Conservation (phyloP, 2,888 invertebrate species). For the Orthosia incerta region DNA sequence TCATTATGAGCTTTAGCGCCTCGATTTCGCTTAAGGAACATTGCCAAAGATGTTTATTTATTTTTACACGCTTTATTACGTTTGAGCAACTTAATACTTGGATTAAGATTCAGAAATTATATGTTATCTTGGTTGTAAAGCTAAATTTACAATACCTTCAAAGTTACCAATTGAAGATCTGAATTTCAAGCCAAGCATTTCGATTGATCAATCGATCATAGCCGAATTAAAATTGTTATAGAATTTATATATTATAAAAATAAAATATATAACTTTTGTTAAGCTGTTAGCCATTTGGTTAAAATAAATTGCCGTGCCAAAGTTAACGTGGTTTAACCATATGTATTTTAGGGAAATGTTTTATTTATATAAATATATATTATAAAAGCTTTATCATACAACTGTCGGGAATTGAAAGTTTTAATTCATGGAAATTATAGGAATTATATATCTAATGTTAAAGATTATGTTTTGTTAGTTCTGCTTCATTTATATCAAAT, state of each 20-base stretch:
- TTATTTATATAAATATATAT: slow-evolving; percentile 58
- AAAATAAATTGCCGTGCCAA: slow-evolving; percentile 81
- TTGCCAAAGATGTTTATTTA: slow-evolving; percentile 73
- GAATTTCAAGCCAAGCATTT: slow-evolving; percentile 48
- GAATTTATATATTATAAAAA: slow-evolving; percentile 47
- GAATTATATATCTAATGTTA: slow-evolving; percentile 30
- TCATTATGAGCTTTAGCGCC: slow-evolving; percentile 67
- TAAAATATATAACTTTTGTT: slow-evolving; percentile 46
- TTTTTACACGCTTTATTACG: slow-evolving; percentile 58
- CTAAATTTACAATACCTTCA: not conserved
- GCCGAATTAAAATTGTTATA: slow-evolving; percentile 64
- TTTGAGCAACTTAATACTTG: slow-evolving; percentile 45
- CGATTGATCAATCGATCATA: slow-evolving; percentile 42
- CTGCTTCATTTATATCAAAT: slow-evolving; percentile 26
- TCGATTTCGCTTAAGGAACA: slow-evolving; percentile 68
- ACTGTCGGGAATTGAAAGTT: slow-evolving; percentile 59
- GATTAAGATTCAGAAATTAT: slow-evolving; percentile 21
- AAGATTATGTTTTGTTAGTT: slow-evolving; percentile 36
- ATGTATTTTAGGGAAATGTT: slow-evolving; percentile 65
- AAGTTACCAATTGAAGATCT: not conserved
- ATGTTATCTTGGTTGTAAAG: not conserved
- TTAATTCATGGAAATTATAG: slow-evolving; percentile 47
- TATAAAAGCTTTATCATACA: slow-evolving; percentile 63
- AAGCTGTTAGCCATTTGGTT: slow-evolving; percentile 64
- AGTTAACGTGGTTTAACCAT: slow-evolving; percentile 74